phyloP scores from a whole-genome alignment of 2,888 invertebrate genomes.

The Caenorhabditis sp. region DNA sequence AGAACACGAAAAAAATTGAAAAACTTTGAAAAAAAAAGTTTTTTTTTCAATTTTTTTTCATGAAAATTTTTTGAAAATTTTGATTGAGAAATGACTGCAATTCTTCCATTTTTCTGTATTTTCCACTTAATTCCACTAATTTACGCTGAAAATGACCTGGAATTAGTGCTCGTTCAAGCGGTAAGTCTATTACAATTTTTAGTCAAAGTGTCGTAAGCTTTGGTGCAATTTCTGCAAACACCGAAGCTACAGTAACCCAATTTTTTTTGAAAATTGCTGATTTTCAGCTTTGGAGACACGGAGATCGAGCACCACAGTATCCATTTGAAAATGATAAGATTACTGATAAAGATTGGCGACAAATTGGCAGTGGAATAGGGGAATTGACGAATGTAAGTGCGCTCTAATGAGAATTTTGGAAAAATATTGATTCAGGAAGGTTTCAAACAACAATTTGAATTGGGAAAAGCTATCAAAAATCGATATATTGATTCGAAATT shows the following conservation, averaged over 20 bases:
- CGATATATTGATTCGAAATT: slow-evolving; percentile 87
- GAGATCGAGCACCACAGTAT: slow-evolving; percentile 66
- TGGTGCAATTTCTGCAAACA: background rate
- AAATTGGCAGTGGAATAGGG: slow-evolving; percentile 61
- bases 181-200: slow-evolving; percentile 6
- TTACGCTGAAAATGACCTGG: slow-evolving; percentile 6
- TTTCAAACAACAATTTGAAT: slow-evolving; percentile 86
- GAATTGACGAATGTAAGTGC: slow-evolving; percentile 55
- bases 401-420: background rate
- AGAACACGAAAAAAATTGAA: background rate
- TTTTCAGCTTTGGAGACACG: slow-evolving; percentile 70
- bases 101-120: no score
- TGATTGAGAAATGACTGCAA: no score
- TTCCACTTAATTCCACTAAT: no score
- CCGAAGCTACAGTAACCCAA: background rate
- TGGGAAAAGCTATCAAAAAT: slow-evolving; percentile 89
- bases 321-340: slow-evolving; percentile 55
- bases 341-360: slow-evolving; percentile 50
- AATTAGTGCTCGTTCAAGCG: slow-evolving; percentile 40
- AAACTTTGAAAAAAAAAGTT: background rate
- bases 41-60: background rate
- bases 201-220: background rate
- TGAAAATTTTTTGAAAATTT: background rate
- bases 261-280: background rate
- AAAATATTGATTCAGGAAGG: slow-evolving; percentile 47